Evolutionary conservation across 2,113 vertebrate species (phyloP).

Genomic region (Boulengeromyrus knoepffleri): DNA sequence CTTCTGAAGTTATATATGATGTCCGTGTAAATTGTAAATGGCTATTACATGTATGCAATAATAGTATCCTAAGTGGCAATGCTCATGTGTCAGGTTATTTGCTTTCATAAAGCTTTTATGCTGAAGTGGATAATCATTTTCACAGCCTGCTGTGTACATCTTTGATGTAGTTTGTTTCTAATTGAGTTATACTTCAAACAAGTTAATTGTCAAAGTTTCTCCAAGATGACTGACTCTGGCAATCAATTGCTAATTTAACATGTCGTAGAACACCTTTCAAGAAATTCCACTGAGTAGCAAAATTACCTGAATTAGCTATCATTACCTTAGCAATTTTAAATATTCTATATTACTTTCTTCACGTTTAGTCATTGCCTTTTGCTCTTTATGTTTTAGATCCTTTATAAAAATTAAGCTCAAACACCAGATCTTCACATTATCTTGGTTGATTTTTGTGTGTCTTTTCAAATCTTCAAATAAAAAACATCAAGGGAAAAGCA

Average conservation of each 20-base stretch:
- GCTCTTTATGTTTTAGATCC: not conserved
- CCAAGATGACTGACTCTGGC: conserved; percentile 56
- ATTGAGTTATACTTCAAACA: conserved; percentile 49
- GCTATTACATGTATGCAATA: conserved; percentile 33
- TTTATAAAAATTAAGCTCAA: not conserved
- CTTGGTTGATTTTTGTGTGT: not conserved
- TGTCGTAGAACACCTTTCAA: conserved; percentile 51
- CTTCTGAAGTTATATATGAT: conserved; percentile 26
- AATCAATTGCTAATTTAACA: conserved; percentile 59
- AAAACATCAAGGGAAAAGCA: not conserved
- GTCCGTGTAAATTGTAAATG: conserved; percentile 28
- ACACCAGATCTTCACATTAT: not conserved
- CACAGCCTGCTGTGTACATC: conserved; percentile 33
- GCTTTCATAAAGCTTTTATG: conserved; percentile 36
- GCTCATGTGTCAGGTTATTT: conserved; percentile 22
- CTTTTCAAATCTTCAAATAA: not conserved
- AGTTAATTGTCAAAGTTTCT: conserved; percentile 53
- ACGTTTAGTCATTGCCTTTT: not conserved
- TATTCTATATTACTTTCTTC: not conserved
- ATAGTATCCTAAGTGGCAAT: conserved; percentile 31
- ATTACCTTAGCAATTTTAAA: conserved; percentile 39
- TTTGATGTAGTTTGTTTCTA: conserved; percentile 40
- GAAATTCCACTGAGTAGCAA: conserved; percentile 43
- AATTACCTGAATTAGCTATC: conserved; percentile 36
- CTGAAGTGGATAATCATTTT: conserved; percentile 32